A percentile compares a stretch with the other conserved stretches of the same genome.
Evolutionary conservation across 2,888 invertebrate genomes (phyloP).

Genomic region (Melolontha melolontha): DNA sequence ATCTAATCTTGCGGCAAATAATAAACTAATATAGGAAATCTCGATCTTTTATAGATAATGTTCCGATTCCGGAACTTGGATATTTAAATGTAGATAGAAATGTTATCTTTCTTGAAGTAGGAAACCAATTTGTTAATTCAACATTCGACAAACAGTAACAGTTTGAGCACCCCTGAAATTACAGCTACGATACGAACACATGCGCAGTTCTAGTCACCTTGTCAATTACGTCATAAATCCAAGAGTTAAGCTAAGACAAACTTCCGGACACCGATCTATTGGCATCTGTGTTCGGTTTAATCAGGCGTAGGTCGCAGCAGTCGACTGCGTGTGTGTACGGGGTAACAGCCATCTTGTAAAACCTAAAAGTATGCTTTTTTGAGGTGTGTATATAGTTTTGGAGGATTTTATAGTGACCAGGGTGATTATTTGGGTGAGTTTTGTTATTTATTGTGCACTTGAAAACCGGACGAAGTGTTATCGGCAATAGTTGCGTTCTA

Average conservation of each 20-base stretch:
- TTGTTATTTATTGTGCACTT: slow-evolving; percentile 41
- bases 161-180: slow-evolving; percentile 55
- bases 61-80: slow-evolving; percentile 21
- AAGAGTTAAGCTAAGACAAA: slow-evolving; percentile 54
- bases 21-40: slow-evolving; percentile 7
- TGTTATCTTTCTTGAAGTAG: slow-evolving; percentile 6
- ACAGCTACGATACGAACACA: slow-evolving; percentile 46
- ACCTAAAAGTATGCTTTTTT: slow-evolving; percentile 66
- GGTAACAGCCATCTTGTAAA: slow-evolving; percentile 66
- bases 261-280: slow-evolving; percentile 46
- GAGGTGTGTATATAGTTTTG: slow-evolving; percentile 65
- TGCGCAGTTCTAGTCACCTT: slow-evolving; percentile 60
- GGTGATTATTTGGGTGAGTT: slow-evolving; percentile 65
- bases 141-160: slow-evolving; percentile 44
- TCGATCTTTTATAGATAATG: slow-evolving; percentile 19
- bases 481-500: slow-evolving; percentile 29
- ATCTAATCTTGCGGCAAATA: slow-evolving; percentile 32
- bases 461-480: slow-evolving; percentile 27
- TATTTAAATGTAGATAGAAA: slow-evolving; percentile 14
- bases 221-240: slow-evolving; percentile 61
- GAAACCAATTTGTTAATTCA: slow-evolving; percentile 27
- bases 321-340: slow-evolving; percentile 61
- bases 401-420: slow-evolving; percentile 61
- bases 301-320: slow-evolving; percentile 56
- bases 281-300: slow-evolving; percentile 45